Evolutionary conservation across 2,113 vertebrate species (phyloP), one percentile per base, ranked within the genome.

Genomic region (Chauna torquata): DNA sequence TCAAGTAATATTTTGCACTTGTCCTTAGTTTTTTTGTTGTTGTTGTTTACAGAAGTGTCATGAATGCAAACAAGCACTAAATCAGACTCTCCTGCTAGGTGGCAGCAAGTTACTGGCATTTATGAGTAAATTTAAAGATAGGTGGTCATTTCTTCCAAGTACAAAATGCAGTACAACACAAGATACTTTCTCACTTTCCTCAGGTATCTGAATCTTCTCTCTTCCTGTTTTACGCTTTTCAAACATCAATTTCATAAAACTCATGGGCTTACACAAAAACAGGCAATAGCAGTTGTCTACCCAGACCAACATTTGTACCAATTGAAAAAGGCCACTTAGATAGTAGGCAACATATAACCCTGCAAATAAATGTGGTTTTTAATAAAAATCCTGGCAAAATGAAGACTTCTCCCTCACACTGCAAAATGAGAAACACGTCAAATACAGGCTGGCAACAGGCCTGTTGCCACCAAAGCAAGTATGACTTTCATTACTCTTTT

Each of bases 381-480:
- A 74, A 50, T 62, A 83, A 92, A 11, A 77, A 23, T 27, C 13
- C 32, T 66, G 68, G 50, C 42, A 93, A 88, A 92, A 84, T 6
- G 3, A 70, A 69, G 54, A 42, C 14, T 77, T 75, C 42, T 62
- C 5, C 24, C 3, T 89, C 30, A 68, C 54, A 20, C 19, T 68
- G 20, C 16, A 71, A 70, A 88, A 92, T 36, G 9, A 80, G 61
- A 79, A 92, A 65, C 83, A n/a, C 22, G 61, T 86, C 36, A 82
- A 28, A 55, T 77, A 80, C 80, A 77, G 5, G 32, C 23, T 72
- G 14, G 18, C 16, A n/a, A n/a, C 0, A 0, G 45, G 70, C 66
- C 34, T 52, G 11, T 25, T 94, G 66, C 82, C 87, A 85, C 45
- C 58, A 78, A 32, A 86, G 74, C 20, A 90, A 94, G 90, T 81